Conservation (phyloP, 2,797 vertebrate species). For the Percopsis omiscomaycus region DNA sequence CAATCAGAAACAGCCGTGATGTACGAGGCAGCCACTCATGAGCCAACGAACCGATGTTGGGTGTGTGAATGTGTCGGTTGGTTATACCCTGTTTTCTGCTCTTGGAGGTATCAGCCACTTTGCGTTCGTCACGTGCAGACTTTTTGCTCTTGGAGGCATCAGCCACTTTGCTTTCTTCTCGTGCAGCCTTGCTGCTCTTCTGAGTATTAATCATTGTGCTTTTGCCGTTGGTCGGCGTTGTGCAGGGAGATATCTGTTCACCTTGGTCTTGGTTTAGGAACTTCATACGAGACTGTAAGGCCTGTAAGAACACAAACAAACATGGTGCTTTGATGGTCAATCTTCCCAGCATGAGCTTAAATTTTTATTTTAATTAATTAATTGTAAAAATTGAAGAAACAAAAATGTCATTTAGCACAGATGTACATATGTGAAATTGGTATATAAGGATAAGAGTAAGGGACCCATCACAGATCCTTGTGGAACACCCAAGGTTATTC, state of each 20-base stretch:
- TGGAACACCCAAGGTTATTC: too few species aligned
- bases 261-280: conserved; percentile 72
- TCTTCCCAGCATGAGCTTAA: too few species aligned
- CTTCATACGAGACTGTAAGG: conserved; percentile 78
- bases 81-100: conserved; percentile 29
- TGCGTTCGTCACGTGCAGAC: too few species aligned
- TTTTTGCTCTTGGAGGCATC: too few species aligned
- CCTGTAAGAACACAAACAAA: conserved; percentile 65
- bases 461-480: too few species aligned
- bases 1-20: conserved; percentile 8
- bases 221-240: background rate
- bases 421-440: too few species aligned
- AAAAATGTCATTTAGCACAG: too few species aligned
- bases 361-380: too few species aligned
- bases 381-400: too few species aligned
- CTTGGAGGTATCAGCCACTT: background rate
- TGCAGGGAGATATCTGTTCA: conserved; percentile 33
- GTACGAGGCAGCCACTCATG: background rate
- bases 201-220: background rate
- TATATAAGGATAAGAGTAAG: too few species aligned
- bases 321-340: background rate
- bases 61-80: background rate
- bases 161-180: too few species aligned
- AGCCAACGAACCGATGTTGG: background rate
- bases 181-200: conserved; percentile 38